Conservation (phyloP, 2,888 invertebrate species). For the Liposcelis brunnea region DNA sequence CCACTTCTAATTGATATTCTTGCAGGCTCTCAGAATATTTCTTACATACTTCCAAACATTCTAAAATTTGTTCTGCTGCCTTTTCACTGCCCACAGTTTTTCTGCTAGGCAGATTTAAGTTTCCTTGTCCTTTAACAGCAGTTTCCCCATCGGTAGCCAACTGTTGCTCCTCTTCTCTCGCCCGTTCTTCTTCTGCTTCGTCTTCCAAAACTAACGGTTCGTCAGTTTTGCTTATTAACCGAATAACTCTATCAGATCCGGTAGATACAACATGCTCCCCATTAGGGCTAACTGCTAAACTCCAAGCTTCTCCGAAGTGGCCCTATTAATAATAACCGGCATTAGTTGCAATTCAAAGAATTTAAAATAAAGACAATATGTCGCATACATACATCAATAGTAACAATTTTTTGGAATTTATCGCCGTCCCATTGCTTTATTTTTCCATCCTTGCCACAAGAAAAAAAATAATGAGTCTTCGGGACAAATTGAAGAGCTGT, state of each 20-base stretch:
- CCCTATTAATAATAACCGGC: constrained; percentile 42
- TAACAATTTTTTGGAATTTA: constrained; percentile 75
- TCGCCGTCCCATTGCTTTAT: constrained; percentile 97
- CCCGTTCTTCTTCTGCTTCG: constrained; percentile 61
- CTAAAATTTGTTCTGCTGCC: constrained; percentile 79
- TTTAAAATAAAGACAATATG: background rate
- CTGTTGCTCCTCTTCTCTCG: constrained; percentile 53
- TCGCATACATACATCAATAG: constrained; percentile 49
- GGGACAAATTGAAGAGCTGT: constrained; percentile 79
- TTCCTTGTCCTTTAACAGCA: constrained; percentile 37
- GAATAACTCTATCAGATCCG: constrained; percentile 73
- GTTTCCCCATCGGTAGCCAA: constrained; percentile 51
- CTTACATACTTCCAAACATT: constrained; percentile 65
- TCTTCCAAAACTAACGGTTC: constrained; percentile 89
- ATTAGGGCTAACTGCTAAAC: constrained; percentile 58
- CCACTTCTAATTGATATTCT: constrained; percentile 22
- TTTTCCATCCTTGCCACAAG: constrained; percentile 82
- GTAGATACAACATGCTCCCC: constrained; percentile 62
- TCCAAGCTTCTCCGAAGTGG: constrained; percentile 65
- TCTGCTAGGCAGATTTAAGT: constrained; percentile 65
- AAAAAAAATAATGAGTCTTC: constrained; percentile 83
- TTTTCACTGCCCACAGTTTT: constrained; percentile 77
- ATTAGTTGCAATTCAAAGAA: constrained; percentile 10
- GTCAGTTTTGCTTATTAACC: constrained; percentile 69
- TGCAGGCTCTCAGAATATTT: constrained; percentile 39